These are phyloP conservation scores for Chymomyza procnemis DNA, from an alignment of 2,888 invertebrate species.

Conservation along the genomic window DNA sequence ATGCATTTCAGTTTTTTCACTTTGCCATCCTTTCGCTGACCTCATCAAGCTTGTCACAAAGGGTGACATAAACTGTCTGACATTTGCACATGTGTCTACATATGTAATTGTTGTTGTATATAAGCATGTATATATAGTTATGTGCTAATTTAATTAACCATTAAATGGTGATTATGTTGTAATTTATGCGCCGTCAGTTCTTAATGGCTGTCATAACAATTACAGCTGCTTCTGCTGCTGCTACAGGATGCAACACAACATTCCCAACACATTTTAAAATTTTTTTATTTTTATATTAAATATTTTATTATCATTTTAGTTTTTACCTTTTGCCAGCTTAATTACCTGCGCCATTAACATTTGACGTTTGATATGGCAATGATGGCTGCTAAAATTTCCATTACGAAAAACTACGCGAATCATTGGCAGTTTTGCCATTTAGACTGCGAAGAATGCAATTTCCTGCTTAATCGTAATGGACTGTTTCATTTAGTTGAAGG, in stretches of 20 bases:
- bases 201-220: constrained; percentile 44
- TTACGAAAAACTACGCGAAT: not conserved
- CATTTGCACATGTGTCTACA: not conserved
- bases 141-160: constrained; percentile 61
- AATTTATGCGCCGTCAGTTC: constrained; percentile 52
- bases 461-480: constrained; percentile 39
- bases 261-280: not conserved
- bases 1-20: no score
- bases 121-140: not conserved
- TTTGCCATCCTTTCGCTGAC: no score
- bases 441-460: constrained; percentile 60
- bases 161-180: constrained; percentile 57
- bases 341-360: constrained; percentile 5
- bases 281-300: not conserved
- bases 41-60: not conserved
- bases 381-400: constrained; percentile 13
- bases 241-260: not conserved
- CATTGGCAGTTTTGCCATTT: constrained; percentile 38
- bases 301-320: not conserved
- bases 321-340: not conserved
- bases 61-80: not conserved
- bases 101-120: no score
- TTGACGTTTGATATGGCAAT: constrained; percentile 15
- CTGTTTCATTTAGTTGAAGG: not conserved
- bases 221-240: constrained; percentile 4